Conservation (phyloP, 2,113 vertebrate species). For the human (Homo sapiens) region GRCh38 chr14:83931501-83932000, state of each 20-base stretch:
- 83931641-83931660: accelerated
- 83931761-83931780: not conserved
- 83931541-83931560: not conserved
- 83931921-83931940: not conserved
- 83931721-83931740: not conserved
- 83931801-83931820: not conserved
- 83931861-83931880: not conserved
- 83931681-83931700: not conserved
- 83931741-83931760: not conserved
- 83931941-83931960: not conserved
- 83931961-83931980: not conserved
- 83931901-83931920: not conserved
- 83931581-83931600: not conserved
- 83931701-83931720: not conserved
- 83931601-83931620: not conserved
- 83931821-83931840: not conserved
- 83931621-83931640: not conserved
- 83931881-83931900: not conserved
- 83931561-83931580: not conserved
- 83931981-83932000: not conserved
- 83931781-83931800: not conserved
- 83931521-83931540: too few relatives aligned
- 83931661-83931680: not conserved
- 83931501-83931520: too few relatives aligned
- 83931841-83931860: not conserved